These are phyloP conservation scores for Pseudanteris insignis DNA, from an alignment of 2,888 invertebrate genomes.

Conservation along the genomic window DNA sequence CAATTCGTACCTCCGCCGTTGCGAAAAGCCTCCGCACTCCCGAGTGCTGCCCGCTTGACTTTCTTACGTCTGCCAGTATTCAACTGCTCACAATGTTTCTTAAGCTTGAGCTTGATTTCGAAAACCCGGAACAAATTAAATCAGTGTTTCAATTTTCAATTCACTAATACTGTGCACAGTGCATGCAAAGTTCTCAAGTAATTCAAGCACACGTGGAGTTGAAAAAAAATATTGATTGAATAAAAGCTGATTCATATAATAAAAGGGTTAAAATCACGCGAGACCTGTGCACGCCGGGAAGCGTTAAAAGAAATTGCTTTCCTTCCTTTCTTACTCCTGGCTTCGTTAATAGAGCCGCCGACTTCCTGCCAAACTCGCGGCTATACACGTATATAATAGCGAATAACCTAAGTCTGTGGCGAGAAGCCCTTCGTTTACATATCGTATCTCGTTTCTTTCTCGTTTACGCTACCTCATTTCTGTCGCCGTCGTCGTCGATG, in stretches of 20 bases:
- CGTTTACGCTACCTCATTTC: conserved; percentile 48
- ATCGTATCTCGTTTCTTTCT: conserved; percentile 61
- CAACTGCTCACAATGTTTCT: no score
- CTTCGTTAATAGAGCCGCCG: conserved; percentile 27
- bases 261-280: conserved; percentile 29
- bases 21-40: no score
- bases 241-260: conserved; percentile 1
- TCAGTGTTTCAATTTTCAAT: no score
- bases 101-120: no score
- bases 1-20: conserved; percentile 2
- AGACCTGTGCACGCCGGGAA: conserved; percentile 4
- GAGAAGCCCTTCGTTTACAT: conserved; percentile 58
- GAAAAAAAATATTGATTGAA: conserved; percentile 11
- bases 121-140: no score
- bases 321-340: conserved; percentile 29
- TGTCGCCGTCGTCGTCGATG: conserved; percentile 33
- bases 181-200: no score
- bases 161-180: no score
- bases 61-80: no score
- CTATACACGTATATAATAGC: conserved; percentile 38
- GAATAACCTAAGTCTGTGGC: conserved; percentile 60
- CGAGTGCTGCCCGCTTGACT: no score
- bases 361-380: conserved; percentile 39
- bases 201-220: background rate
- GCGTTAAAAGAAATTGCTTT: conserved; percentile 30